These are phyloP conservation scores for Lepus timidus DNA, from an alignment of 2,113 vertebrate species.

Conservation along the genomic window DNA sequence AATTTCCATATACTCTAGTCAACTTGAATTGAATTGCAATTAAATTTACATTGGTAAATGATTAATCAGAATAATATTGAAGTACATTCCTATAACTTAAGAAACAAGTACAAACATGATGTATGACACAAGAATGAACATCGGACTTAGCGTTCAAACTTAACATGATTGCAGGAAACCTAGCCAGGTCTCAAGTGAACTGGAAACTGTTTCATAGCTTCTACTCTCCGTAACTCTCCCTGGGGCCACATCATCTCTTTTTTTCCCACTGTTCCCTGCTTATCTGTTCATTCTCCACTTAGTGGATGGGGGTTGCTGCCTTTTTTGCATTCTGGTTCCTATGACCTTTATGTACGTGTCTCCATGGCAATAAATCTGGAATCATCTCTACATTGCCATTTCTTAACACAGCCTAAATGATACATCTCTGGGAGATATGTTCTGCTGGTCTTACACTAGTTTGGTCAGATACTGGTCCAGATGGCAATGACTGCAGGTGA, in stretches of 20 bases:
- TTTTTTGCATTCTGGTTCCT: neutral
- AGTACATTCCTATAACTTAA: neutral
- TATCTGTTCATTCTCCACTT: neutral
- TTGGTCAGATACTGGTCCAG: neutral
- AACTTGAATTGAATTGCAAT: slow-evolving; percentile 44
- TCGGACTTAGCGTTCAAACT: neutral
- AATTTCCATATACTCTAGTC: neutral
- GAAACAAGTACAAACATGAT: neutral
- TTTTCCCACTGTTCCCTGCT: neutral
- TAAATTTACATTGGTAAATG: neutral
- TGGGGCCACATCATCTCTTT: neutral
- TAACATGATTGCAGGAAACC: neutral
- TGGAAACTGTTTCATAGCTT: neutral
- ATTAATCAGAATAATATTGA: neutral
- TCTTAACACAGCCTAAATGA: neutral
- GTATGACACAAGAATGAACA: neutral
- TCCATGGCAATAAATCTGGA: neutral
- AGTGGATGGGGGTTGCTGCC: neutral
- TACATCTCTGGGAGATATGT: neutral
- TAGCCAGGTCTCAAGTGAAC: neutral
- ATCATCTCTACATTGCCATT: neutral
- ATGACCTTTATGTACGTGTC: neutral
- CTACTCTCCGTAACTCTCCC: neutral
- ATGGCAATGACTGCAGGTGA: neutral
- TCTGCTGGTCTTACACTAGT: neutral